Evolutionary conservation across 2,113 vertebrate genomes (phyloP), one percentile per base, ranked within the genome.

Genomic region (Oncorhynchus masou): DNA sequence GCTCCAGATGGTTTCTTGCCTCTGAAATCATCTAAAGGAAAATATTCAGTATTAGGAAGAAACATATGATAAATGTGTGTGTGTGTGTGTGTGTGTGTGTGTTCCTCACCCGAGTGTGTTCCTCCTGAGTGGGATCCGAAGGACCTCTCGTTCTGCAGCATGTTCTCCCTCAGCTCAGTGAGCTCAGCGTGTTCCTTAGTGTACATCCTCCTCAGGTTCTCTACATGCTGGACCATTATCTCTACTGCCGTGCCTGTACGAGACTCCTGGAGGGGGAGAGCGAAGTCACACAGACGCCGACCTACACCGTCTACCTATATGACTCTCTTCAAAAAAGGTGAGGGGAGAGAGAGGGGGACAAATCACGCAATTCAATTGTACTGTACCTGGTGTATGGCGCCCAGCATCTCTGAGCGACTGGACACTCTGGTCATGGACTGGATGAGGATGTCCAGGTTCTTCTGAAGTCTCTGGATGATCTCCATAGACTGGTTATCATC

Each of bases 211-310:
- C 95, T 96, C 90, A 99, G 83, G 89, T 99, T 99, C 86, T 99
- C 98, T 67, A 99, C 97, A 0, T 99, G 97, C 78, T 97, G 98
- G 84, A 98, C 97, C 98, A 99, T 99, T 69, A 99, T 95, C 85
- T 98, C 97, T 78, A 99, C 96, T 0, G 97, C 96, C 84, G 96
- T 97, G 74, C 96, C 96, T 66, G 97, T 96, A 5, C 96, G 93
- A 73, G 90, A 96, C 87, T 99, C 98, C 98, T 99, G 85, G 65
- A 16, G 51, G 9, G 0, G 0, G 34, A 5, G 22, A 45, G 4
- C 4, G 31, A 8, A 9, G 1, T 16, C 16, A 45, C 48, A 27
- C 60, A 20, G 60, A 24, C 25, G 49, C 86, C 1, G 57, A 34
- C 19, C 13, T 20, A 57, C 5, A 9, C 39, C 0, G 2, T 45